Base-by-base conservation (phyloP, 1,140 invertebrate genomes). In the Trichonephila clavata region DNA sequence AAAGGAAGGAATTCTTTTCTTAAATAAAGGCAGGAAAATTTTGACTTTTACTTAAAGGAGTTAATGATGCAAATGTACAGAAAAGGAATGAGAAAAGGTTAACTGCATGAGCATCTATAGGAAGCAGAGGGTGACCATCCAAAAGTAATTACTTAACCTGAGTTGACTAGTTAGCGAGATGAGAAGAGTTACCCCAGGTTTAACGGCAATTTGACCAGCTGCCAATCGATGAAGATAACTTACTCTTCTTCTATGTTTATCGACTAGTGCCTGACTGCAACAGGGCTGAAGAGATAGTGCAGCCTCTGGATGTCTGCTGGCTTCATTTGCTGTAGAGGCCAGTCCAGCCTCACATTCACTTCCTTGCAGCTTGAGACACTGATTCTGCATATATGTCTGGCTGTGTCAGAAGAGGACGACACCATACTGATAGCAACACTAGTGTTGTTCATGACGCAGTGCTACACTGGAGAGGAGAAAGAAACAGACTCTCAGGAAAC, bases 381-480 rank as follows among this genome's bases (percentile, higher is more conserved):
- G 93, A 94, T 90, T 94, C 86, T 94, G 91, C 93, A 94, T 94
- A 94, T 89, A 94, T 89, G 92, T 84, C 92, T 87, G 92, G 90
- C 92, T 93, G 92, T 88, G 92, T 88, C 92, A 88, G 87, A 84
- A 90, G 93, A 90, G 24, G 93, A 94, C 50, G 93, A 94, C 93
- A 94, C 93, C 93, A 94, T 94, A 90, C 93, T 94, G 93, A 84
- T 90, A 83, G 93, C 27, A 59, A 90, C 93, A 86, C 86, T 89
- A 60, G 93, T 90, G 87, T 94, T 94, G 93, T 60, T 94, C 93
- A 94, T 94, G 93, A 94, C 93, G 93, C 93, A 94, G 93, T 94
- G 93, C 93, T 94, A 94, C 93, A 81, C 93, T 94, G 77, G 14
- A 84, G 20, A 27, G 21, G n/a, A 84, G 1, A 84, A 39, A 13